These are phyloP conservation scores for Seira ritae DNA, from an alignment of 2,888 invertebrate genomes.

Conservation along the genomic window DNA sequence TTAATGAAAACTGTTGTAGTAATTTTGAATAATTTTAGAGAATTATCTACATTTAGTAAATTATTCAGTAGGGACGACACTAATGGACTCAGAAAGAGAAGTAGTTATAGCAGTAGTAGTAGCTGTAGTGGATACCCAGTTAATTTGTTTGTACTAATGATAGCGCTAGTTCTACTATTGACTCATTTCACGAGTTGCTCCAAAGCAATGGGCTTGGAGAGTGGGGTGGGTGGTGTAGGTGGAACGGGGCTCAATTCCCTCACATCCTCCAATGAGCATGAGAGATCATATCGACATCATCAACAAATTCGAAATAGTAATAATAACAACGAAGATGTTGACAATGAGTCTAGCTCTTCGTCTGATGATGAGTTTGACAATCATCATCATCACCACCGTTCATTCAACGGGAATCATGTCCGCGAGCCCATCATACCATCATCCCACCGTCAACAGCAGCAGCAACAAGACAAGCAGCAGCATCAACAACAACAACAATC, in stretches of 20 bases:
- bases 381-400: constrained; percentile 31
- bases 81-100: background rate
- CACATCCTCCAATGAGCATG: constrained; percentile 30
- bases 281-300: background rate
- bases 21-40: too few species aligned
- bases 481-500: constrained; percentile 35
- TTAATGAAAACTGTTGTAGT: too few species aligned
- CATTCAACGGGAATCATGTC: constrained; percentile 50
- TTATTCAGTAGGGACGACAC: background rate
- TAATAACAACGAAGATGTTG: constrained; percentile 23
- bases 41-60: background rate
- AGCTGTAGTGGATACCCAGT: background rate
- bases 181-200: too few species aligned
- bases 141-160: too few species aligned
- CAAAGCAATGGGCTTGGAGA: constrained; percentile 34
- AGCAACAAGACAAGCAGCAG: background rate
- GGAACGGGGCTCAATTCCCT: constrained; percentile 41
- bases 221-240: constrained; percentile 18
- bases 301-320: background rate
- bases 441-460: too few species aligned
- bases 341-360: constrained; percentile 26
- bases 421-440: constrained; percentile 51
- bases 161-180: too few species aligned
- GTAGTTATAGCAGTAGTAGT: background rate
- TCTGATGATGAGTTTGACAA: constrained; percentile 33